Percentiles rank a stretch among this genome's conserved stretches.
These are phyloP conservation scores for Ephestia elutella DNA, from an alignment of 1,140 invertebrate species.

Conservation along the genomic window DNA sequence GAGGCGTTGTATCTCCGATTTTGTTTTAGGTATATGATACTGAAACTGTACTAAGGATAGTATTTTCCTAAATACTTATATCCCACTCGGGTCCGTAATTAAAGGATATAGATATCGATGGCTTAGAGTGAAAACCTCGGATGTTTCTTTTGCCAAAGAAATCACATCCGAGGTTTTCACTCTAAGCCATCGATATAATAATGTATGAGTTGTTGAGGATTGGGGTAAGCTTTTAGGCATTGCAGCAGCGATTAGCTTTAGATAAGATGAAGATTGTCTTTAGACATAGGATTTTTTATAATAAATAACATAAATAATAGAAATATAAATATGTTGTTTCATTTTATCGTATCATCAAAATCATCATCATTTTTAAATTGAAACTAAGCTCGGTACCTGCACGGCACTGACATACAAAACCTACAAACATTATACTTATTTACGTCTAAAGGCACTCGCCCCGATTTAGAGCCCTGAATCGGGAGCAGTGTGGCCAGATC, in stretches of 20 bases:
- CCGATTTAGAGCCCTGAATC: too few relatives aligned
- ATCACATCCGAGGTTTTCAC: too few relatives aligned
- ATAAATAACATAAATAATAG: neutral
- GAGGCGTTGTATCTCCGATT: neutral
- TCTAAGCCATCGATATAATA: too few relatives aligned
- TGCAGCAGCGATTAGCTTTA: neutral
- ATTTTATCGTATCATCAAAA: neutral
- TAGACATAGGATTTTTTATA: neutral
- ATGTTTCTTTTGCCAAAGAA: too few relatives aligned
- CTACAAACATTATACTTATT: too few relatives aligned
- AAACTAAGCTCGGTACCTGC: neutral
- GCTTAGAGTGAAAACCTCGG: too few relatives aligned
- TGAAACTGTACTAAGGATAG: neutral
- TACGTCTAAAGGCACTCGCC: too few relatives aligned
- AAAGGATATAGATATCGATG: neutral
- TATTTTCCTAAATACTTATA: neutral
- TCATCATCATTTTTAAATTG: neutral
- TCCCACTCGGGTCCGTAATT: neutral
- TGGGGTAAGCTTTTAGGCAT: neutral
- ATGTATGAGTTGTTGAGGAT: conserved; percentile 3
- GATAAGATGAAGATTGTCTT: neutral
- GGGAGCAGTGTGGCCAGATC: too few relatives aligned
- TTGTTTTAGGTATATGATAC: conserved; percentile 5
- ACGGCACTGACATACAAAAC: too few relatives aligned
- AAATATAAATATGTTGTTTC: neutral